Percentiles rank a stretch among this genome's conserved stretches.
Conservation (phyloP, 2,797 vertebrate species). For the Sebastes glaucus region DNA sequence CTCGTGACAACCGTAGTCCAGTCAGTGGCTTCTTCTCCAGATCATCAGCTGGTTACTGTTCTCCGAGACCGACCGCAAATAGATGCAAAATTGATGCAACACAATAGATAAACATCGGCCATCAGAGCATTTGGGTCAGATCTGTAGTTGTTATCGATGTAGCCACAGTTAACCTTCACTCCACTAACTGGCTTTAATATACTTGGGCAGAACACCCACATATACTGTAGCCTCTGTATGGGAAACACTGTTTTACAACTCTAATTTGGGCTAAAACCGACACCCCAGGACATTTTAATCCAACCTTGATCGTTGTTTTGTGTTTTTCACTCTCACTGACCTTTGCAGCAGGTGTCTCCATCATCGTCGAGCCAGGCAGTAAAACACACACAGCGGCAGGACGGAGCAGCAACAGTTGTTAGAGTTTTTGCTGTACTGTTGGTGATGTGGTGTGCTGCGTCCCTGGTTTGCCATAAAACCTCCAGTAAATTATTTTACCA, state of each 20-base stretch:
- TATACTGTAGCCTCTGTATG: no score
- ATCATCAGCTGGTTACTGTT: no score
- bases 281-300: neutral
- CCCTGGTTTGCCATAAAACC: slow-evolving; percentile 62
- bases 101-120: no score
- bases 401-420: neutral
- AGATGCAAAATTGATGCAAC: no score
- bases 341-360: neutral
- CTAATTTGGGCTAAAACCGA: neutral
- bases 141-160: no score
- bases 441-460: slow-evolving; percentile 7
- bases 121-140: no score
- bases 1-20: no score
- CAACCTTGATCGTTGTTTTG: neutral
- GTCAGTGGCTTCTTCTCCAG: no score
- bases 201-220: no score
- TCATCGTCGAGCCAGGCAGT: neutral
- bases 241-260: neutral
- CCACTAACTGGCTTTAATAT: no score
- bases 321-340: neutral
- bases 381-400: neutral
- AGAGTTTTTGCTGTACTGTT: neutral
- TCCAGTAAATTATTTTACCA: slow-evolving; percentile 61
- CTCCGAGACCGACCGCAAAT: no score
- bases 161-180: no score